These are phyloP conservation scores for Euclidia mi DNA, from an alignment of 2,888 invertebrate species.

Conservation along the genomic window DNA sequence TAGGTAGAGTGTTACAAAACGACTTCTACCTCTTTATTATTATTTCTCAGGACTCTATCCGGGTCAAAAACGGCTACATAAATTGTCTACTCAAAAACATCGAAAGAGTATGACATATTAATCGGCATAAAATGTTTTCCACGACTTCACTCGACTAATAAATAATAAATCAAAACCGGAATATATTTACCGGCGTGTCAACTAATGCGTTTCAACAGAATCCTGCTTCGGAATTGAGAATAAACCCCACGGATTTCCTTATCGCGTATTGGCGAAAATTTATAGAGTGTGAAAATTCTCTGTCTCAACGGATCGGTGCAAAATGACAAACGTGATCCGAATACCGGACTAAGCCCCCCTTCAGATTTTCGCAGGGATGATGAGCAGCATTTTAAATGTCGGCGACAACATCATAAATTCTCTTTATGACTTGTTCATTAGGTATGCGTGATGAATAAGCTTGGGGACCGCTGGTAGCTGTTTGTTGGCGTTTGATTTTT, in stretches of 20 bases:
- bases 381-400: constrained; percentile 37
- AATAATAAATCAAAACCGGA: constrained; percentile 39
- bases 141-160: constrained; percentile 6
- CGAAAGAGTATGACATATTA: too few relatives aligned
- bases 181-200: constrained; percentile 54
- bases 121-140: not conserved
- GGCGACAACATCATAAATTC: constrained; percentile 13
- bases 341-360: constrained; percentile 47
- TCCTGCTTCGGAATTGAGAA: constrained; percentile 57
- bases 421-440: constrained; percentile 20
- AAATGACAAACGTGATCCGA: constrained; percentile 83
- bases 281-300: constrained; percentile 85
- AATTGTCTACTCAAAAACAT: too few relatives aligned
- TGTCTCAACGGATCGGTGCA: constrained; percentile 74
- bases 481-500: not conserved
- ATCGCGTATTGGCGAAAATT: constrained; percentile 75
- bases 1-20: too few relatives aligned
- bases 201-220: constrained; percentile 59
- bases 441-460: constrained; percentile 17
- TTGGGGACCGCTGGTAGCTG: constrained; percentile 7
- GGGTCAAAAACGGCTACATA: too few relatives aligned
- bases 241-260: constrained; percentile 72
- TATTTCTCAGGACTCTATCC: too few relatives aligned
- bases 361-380: constrained; percentile 28
- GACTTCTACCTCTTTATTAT: too few relatives aligned